Evolutionary conservation across 2,888 invertebrate genomes (phyloP).

Genomic region (Sarcophaga variegata): DNA sequence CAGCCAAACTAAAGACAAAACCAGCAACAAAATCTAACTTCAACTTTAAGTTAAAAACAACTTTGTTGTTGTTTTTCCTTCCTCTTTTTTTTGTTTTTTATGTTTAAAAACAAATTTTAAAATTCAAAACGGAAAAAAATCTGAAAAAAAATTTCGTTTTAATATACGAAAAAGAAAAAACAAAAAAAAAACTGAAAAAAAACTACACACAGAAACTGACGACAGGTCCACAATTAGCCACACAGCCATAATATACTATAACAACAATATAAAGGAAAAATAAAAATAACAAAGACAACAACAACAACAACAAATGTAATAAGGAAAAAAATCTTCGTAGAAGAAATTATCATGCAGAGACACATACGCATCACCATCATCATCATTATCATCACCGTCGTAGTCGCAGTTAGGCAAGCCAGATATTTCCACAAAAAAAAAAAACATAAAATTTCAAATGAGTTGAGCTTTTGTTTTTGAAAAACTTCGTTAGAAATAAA

Average conservation of each 20-base stretch:
- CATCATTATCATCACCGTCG: background rate
- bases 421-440: background rate
- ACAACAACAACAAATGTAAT: slow-evolving; percentile 17
- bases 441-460: background rate
- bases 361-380: slow-evolving; percentile 56
- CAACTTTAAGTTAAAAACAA: slow-evolving; percentile 22
- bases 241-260: slow-evolving; percentile 70
- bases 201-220: slow-evolving; percentile 73
- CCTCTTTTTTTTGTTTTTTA: slow-evolving; percentile 17
- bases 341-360: slow-evolving; percentile 68
- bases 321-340: slow-evolving; percentile 28
- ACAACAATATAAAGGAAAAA: slow-evolving; percentile 40
- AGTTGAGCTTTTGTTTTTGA: too few relatives aligned
- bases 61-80: background rate
- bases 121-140: slow-evolving; percentile 66
- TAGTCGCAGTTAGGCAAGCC: too few relatives aligned
- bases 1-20: slow-evolving; percentile 24
- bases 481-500: too few relatives aligned
- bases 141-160: slow-evolving; percentile 62
- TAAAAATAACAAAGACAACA: background rate
- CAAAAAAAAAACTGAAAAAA: slow-evolving; percentile 15
- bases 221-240: slow-evolving; percentile 81
- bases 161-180: slow-evolving; percentile 53
- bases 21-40: slow-evolving; percentile 50
- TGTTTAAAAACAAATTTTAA: slow-evolving; percentile 75